A percentile compares a stretch with the other conserved stretches of the same genome.
Evolutionary conservation across 1,140 invertebrate species (phyloP).

Genomic region (Latrodectus geometricus): DNA sequence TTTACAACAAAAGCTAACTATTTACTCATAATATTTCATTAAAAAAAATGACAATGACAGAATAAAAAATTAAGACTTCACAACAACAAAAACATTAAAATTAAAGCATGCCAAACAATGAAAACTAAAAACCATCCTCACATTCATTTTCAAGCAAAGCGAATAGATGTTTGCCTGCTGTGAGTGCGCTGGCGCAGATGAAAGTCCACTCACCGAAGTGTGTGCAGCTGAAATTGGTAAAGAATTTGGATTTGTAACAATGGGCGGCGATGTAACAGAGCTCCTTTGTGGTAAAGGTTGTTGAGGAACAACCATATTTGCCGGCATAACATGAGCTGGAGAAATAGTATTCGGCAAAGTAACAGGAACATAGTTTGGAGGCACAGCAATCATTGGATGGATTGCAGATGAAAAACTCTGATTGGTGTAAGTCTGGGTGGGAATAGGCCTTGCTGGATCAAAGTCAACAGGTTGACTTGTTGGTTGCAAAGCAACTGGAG

Average conservation of each 20-base stretch:
- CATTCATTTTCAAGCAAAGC: slow-evolving; percentile 59
- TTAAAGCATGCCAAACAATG: slow-evolving; percentile 4
- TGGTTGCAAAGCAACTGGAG: slow-evolving; percentile 23
- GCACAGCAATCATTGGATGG: slow-evolving; percentile 49
- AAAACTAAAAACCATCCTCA: slow-evolving; percentile 46
- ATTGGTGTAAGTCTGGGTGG: slow-evolving; percentile 65
- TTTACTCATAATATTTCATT: too few species aligned
- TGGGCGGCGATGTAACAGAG: slow-evolving; percentile 1
- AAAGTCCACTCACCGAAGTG: slow-evolving; percentile 56
- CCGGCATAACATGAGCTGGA: slow-evolving; percentile 33
- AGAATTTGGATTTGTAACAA: slow-evolving; percentile 1
- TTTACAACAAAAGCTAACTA: too few species aligned
- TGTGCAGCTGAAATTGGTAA: slow-evolving; percentile 32
- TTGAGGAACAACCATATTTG: slow-evolving; percentile 30
- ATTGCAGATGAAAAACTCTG: slow-evolving; percentile 59
- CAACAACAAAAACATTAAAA: background rate
- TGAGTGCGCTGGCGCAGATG: slow-evolving; percentile 35
- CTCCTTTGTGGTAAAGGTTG: slow-evolving; percentile 33
- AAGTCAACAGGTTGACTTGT: slow-evolving; percentile 42
- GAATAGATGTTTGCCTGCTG: slow-evolving; percentile 58
- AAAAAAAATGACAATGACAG: too few species aligned
- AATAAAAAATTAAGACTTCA: background rate
- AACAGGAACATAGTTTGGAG: slow-evolving; percentile 48
- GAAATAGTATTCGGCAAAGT: slow-evolving; percentile 23
- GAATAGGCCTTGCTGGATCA: slow-evolving; percentile 61